Conservation (phyloP, 2,888 invertebrate genomes). For the Aricia artaxerxes region DNA sequence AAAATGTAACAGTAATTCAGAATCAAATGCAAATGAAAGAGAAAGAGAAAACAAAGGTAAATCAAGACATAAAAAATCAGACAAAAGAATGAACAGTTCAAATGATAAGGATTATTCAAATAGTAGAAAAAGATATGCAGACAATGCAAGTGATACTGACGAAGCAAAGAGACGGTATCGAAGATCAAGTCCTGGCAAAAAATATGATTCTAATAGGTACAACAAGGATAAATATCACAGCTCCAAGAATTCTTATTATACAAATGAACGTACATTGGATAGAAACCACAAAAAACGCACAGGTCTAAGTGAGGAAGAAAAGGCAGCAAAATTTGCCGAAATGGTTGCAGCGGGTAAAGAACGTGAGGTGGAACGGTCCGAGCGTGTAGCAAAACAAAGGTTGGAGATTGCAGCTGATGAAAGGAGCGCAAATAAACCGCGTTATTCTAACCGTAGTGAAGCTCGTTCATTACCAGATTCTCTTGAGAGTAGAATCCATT, state of each 20-base stretch:
- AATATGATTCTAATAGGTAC: neutral
- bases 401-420: conserved; percentile 75
- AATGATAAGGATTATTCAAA: conserved; percentile 22
- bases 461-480: conserved; percentile 83
- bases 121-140: conserved; percentile 28
- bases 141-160: neutral
- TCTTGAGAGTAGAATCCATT: conserved; percentile 91
- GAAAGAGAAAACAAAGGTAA: conserved; percentile 48
- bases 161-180: neutral
- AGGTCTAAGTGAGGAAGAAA: conserved; percentile 71
- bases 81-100: conserved; percentile 26
- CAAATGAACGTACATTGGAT: conserved; percentile 38
- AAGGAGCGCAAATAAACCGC: conserved; percentile 79
- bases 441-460: conserved; percentile 77
- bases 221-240: neutral
- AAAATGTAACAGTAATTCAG: conserved; percentile 33
- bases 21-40: conserved; percentile 45
- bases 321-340: conserved; percentile 81
- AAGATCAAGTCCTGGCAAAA: conserved; percentile 2
- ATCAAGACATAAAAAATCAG: conserved; percentile 42
- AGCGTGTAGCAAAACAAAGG: conserved; percentile 82
- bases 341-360: conserved; percentile 91
- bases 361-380: conserved; percentile 84
- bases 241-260: conserved; percentile 12
- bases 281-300: conserved; percentile 40